These are phyloP conservation scores for Dendrolimus houi DNA, from an alignment of 2,888 invertebrate species.

Conservation along the genomic window DNA sequence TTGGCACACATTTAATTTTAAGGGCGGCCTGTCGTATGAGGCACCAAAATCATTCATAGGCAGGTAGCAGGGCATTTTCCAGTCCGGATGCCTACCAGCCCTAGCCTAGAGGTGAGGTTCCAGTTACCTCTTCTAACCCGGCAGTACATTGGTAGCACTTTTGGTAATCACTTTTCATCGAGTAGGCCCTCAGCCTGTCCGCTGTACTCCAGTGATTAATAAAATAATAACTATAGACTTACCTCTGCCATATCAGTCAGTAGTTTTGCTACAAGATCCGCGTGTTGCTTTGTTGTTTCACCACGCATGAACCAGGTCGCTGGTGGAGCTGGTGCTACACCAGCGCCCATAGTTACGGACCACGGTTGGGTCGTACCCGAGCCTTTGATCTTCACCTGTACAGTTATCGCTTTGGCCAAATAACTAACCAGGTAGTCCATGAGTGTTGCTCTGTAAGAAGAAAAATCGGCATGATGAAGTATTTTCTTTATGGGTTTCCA, in stretches of 20 bases:
- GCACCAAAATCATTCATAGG: too few relatives aligned
- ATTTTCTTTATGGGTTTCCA: too few relatives aligned
- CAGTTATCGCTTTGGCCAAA: conserved; percentile 92
- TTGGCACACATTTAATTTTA: too few relatives aligned
- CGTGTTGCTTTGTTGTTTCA: conserved; percentile 87
- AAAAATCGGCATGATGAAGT: too few relatives aligned
- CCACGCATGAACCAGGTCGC: conserved; percentile 92
- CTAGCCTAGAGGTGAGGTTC: too few relatives aligned
- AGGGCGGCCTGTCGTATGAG: too few relatives aligned
- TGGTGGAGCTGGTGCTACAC: conserved; percentile 41
- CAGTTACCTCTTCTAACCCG: too few relatives aligned
- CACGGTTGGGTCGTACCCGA: conserved; percentile 35
- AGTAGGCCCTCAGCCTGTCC: too few relatives aligned
- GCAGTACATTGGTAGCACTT: too few relatives aligned
- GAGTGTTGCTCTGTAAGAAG: conserved; percentile 80
- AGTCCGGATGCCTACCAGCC: too few relatives aligned
- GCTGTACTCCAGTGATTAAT: not conserved
- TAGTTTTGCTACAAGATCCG: conserved; percentile 90
- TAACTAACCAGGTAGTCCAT: conserved; percentile 93
- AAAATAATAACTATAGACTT: conserved; percentile 20
- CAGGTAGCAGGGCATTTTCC: too few relatives aligned
- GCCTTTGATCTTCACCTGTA: conserved; percentile 87
- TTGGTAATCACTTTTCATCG: too few relatives aligned
- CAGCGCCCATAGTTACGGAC: conserved; percentile 76
- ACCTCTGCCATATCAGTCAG: conserved; percentile 95